Base-by-base conservation (phyloP, 1,140 invertebrate genomes). In the Eumeta japonica region DNA sequence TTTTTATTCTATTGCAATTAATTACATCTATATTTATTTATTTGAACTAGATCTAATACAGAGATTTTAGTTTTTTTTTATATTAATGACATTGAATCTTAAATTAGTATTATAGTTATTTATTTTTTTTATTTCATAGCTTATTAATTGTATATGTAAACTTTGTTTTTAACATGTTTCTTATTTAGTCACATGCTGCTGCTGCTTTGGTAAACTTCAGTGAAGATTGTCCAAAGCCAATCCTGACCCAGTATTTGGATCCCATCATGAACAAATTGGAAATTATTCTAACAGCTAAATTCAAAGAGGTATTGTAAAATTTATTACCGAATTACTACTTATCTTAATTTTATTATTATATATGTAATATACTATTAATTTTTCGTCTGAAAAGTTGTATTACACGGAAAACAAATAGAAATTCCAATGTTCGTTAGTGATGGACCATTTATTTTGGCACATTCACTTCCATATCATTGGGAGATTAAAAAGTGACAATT, bases 181-280 rank as follows among this genome's bases (percentile, higher is more conserved):
- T n/a, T n/a, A n/a, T n/a, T n/a, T 40, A 77, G 78, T 88, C 88
- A 28, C 89, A 92, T 62, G 89, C 89, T 33, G 89, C 88, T 48
- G 96, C 97, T 28, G 97, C 97, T 32, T 77, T 99, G 18, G 96
- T 99, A 0, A 99, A 99, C 76, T 99, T 99, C 72, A 95, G 94
- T 60, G 97, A 99, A 79, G 95, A 98, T 63, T 98, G 96, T 75
- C 94, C 96, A 0, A 97, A 98, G 66, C 81, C 85, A 52, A 95
- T 98, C 45, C 77, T 99, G 15, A 87, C 86, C 14, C 85, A 84
- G 39, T 98, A 99, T 70, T 77, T 99, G 24, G 86, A 94, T 59
- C 83, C 81, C 9, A 88, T 99, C 41, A 96, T 98, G 84, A 76
- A 73, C 10, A 96, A 96, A 74, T 76, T 99, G 27, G 92, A 98